Evolutionary conservation across 2,113 vertebrate genomes (phyloP).

Genomic region (Pachypanchax playfairii): DNA sequence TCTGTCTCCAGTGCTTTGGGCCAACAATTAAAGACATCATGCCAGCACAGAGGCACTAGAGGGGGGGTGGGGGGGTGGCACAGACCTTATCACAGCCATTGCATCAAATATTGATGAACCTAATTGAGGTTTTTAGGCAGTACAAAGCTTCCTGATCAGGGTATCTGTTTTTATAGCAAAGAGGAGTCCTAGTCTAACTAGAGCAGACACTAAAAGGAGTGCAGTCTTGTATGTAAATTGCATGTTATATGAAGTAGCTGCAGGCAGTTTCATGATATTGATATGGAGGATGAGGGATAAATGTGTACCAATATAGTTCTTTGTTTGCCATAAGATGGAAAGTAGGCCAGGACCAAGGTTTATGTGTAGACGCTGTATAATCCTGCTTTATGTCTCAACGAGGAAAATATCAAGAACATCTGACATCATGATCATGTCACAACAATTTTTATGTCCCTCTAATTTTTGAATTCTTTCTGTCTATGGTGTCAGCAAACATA

Average conservation of each 20-base stretch:
- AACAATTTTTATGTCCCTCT: slow-evolving; percentile 41
- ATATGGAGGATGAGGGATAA: slow-evolving; percentile 59
- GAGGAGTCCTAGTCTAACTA: slow-evolving; percentile 40
- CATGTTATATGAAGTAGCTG: slow-evolving; percentile 72
- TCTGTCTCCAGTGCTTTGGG: slow-evolving; percentile 80
- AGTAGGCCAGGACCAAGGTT: slow-evolving; percentile 52
- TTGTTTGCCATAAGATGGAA: slow-evolving; percentile 32
- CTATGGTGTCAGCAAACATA: slow-evolving; percentile 43
- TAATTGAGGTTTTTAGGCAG: slow-evolving; percentile 82
- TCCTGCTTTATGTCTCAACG: slow-evolving; percentile 26
- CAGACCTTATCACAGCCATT: slow-evolving; percentile 66
- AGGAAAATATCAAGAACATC: slow-evolving; percentile 35
- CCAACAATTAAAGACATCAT: slow-evolving; percentile 82
- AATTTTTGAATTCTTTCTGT: slow-evolving; percentile 36
- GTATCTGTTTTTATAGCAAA: slow-evolving; percentile 61
- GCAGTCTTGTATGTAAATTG: slow-evolving; percentile 71
- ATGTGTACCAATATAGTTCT: slow-evolving; percentile 50
- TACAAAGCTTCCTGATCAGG: slow-evolving; percentile 72
- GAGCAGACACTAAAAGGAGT: slow-evolving; percentile 45
- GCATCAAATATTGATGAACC: slow-evolving; percentile 81
- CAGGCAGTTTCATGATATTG: slow-evolving; percentile 70
- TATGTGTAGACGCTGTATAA: slow-evolving; percentile 19
- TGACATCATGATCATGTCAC: slow-evolving; percentile 51
- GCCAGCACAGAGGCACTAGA: slow-evolving; percentile 58
- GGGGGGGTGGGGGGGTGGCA: slow-evolving; percentile 26